Base-by-base conservation (phyloP, 2,113 vertebrate genomes). In the Lampris incognitus region DNA sequence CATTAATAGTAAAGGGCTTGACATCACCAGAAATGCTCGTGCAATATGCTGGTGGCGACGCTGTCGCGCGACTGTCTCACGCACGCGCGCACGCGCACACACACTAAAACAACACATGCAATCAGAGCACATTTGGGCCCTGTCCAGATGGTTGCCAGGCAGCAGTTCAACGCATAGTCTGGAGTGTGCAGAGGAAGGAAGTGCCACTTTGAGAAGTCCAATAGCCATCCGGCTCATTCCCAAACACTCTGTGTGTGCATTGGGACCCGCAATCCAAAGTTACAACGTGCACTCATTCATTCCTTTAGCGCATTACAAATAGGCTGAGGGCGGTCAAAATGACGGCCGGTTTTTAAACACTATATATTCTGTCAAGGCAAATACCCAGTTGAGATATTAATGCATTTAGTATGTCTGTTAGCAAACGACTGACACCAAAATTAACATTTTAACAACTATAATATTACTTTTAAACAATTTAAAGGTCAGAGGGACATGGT, bases 141-240 rank as follows among this genome's bases (percentile, higher is more conserved):
- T 57, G 82, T 92, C 90, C 90, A 91, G 83, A 83, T 70, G 85
- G 92, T 94, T 92, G 86, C 91, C 88, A 89, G 79, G 91, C 89
- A 92, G 91, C 89, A 75, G 90, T 81, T 87, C 76, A 86, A 91
- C 69, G 66, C 87, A 76, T 82, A 81, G 84, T 88, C 86, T 90
- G 89, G 84, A 92, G 92, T 90, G 92, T 85, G 87, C 84, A 78
- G 82, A 91, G 94, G 94, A 93, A 94, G 92, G 91, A 94, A 93
- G 87, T 92, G 79, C 76, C 91, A 90, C 92, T 92, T 90, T 82
- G 80, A 38, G 69, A 80, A 86, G 86, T 84, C 91, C 87, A 89
- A 78, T 89, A 69, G 83, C 80, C 82, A 87, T 89, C 85, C 78
- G 81, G 76, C 83, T 85, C 36, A 51, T 90, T 92, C 85, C 72